These are phyloP conservation scores for Notolabrus celidotus DNA, from an alignment of 2,797 vertebrate species.

Conservation along the genomic window DNA sequence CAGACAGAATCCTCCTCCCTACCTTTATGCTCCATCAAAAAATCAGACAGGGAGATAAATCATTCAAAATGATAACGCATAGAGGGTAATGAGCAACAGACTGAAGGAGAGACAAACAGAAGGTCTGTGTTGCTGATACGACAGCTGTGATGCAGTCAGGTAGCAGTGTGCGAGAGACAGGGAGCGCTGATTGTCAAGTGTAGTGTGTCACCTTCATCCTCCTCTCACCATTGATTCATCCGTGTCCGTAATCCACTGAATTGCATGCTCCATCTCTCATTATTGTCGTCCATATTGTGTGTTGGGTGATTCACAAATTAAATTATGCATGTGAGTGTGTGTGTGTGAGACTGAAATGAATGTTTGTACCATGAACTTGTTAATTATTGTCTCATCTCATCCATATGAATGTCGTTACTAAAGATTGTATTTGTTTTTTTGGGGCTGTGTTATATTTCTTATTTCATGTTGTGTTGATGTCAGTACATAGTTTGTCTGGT, in stretches of 20 bases:
- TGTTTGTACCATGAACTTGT: slow-evolving; percentile 35
- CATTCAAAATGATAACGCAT: neutral
- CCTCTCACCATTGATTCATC: slow-evolving; percentile 60
- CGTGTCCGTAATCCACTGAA: slow-evolving; percentile 66
- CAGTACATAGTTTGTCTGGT: slow-evolving; percentile 45
- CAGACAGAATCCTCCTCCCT: neutral
- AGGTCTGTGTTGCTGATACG: slow-evolving; percentile 6
- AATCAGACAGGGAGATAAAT: slow-evolving; percentile 14
- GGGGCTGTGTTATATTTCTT: slow-evolving; percentile 58
- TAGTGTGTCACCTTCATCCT: slow-evolving; percentile 57
- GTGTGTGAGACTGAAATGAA: slow-evolving; percentile 34
- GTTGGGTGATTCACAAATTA: slow-evolving; percentile 66
- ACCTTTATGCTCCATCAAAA: slow-evolving; percentile 9
- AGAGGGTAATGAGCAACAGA: slow-evolving; percentile 11
- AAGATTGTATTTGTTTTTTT: slow-evolving; percentile 64
- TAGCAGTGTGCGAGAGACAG: slow-evolving; percentile 25
- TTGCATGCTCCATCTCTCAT: slow-evolving; percentile 83
- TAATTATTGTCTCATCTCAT: slow-evolving; percentile 57
- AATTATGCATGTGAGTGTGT: slow-evolving; percentile 34
- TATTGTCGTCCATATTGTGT: slow-evolving; percentile 53
- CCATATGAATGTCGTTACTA: slow-evolving; percentile 47
- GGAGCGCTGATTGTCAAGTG: slow-evolving; percentile 26
- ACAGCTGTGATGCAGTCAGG: slow-evolving; percentile 34
- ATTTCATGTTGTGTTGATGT: slow-evolving; percentile 69
- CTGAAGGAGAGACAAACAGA: slow-evolving; percentile 24